These are phyloP conservation scores for Guaruba guarouba DNA, from an alignment of 2,113 vertebrate genomes.

Conservation along the genomic window DNA sequence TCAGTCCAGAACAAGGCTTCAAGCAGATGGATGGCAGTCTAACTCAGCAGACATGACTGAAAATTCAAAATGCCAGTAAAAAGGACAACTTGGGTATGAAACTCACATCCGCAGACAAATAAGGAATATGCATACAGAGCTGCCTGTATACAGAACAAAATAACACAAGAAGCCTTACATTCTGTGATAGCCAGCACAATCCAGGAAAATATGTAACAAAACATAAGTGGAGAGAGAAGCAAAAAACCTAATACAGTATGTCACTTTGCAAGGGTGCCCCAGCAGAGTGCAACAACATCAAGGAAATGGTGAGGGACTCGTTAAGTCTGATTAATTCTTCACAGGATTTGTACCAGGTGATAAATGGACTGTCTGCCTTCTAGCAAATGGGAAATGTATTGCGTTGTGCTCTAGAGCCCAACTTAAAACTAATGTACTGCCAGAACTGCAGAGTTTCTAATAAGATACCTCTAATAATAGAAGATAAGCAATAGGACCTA, in stretches of 20 bases:
- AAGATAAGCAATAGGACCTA: neutral
- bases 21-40: neutral
- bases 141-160: neutral
- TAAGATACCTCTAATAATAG: neutral
- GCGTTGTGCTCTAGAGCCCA: neutral
- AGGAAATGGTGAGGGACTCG: neutral
- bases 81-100: neutral
- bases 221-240: neutral
- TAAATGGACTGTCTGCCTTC: neutral
- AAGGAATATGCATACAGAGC: neutral
- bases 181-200: neutral
- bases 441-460: neutral
- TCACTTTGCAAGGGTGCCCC: neutral
- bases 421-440: neutral
- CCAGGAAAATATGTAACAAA: neutral
- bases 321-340: conserved; percentile 31
- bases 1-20: neutral
- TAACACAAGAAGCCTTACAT: neutral
- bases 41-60: neutral
- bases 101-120: rapidly evolving
- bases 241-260: neutral
- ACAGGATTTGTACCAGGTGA: neutral
- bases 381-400: conserved; percentile 1
- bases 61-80: neutral
- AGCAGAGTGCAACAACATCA: neutral